phyloP scores from a whole-genome alignment of 2,888 invertebrate genomes.

The Anorthoa munda region DNA sequence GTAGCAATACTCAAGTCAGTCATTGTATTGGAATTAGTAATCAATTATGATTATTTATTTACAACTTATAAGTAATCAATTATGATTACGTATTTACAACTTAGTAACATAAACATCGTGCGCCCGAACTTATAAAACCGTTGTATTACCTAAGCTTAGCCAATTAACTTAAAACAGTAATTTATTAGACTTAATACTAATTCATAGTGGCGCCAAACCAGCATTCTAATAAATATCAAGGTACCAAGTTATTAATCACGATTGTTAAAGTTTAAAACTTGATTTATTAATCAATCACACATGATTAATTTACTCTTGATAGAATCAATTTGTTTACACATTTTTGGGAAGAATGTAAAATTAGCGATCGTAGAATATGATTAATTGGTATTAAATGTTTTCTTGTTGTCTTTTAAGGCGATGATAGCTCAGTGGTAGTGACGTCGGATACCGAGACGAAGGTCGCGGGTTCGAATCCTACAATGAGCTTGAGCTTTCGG shows the following conservation, averaged over 20 bases:
- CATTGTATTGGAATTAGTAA: too few species aligned
- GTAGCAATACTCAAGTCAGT: too few species aligned
- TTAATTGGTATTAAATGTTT: background rate
- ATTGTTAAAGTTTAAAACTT: slow-evolving; percentile 31
- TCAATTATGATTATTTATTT: too few species aligned
- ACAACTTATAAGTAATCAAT: background rate
- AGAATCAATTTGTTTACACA: slow-evolving; percentile 20
- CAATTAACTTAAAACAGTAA: slow-evolving; percentile 39
- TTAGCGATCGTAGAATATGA: background rate
- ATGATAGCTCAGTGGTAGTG: too few species aligned
- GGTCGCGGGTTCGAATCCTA: too few species aligned
- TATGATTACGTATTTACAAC: background rate
- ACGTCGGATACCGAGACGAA: too few species aligned
- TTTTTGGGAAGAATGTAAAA: slow-evolving; percentile 12
- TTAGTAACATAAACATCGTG: slow-evolving; percentile 13
- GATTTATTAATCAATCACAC: slow-evolving; percentile 30
- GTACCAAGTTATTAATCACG: slow-evolving; percentile 28
- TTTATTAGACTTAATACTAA: slow-evolving; percentile 36
- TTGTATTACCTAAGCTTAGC: slow-evolving; percentile 9
- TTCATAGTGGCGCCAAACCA: slow-evolving; percentile 42
- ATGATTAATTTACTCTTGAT: slow-evolving; percentile 12
- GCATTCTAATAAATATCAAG: slow-evolving; percentile 27
- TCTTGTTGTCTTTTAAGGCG: too few species aligned
- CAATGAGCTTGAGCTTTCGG: too few species aligned
- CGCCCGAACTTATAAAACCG: background rate